phyloP scores from a whole-genome alignment of 2,797 vertebrate species.

The Tenualosa ilisha region DNA sequence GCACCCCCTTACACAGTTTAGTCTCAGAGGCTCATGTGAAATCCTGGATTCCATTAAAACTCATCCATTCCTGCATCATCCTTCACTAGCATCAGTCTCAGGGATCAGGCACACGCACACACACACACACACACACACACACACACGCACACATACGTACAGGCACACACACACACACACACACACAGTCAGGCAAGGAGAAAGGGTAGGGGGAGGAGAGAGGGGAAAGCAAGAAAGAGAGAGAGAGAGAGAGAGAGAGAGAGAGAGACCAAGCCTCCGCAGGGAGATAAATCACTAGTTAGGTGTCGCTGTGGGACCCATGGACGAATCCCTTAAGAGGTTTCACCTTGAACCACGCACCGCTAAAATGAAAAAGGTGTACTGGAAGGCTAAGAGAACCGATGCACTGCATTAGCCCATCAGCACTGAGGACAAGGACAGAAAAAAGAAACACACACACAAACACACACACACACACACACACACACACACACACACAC shows the following conservation, averaged over 20 bases:
- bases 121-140: constrained; percentile 1
- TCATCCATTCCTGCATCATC: neutral
- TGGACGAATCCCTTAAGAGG: constrained; percentile 4
- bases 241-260: neutral
- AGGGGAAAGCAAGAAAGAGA: neutral
- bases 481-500: neutral
- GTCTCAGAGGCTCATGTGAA: neutral
- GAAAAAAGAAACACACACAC: neutral
- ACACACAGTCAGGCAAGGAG: neutral
- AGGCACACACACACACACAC: too few species aligned
- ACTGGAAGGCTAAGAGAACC: neutral
- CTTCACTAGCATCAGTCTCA: neutral
- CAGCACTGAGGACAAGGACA: neutral
- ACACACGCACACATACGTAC: neutral
- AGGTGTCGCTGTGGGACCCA: neutral
- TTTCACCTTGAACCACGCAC: neutral
- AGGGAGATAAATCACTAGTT: neutral
- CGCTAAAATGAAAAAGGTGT: neutral
- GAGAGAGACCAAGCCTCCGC: neutral
- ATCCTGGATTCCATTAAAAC: neutral
- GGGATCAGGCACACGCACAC: neutral
- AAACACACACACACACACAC: neutral
- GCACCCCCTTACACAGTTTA: neutral
- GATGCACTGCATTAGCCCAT: neutral
- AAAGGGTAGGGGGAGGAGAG: neutral